phyloP scores from a whole-genome alignment of 1,140 invertebrate genomes.

The Procambarus virginalis region DNA sequence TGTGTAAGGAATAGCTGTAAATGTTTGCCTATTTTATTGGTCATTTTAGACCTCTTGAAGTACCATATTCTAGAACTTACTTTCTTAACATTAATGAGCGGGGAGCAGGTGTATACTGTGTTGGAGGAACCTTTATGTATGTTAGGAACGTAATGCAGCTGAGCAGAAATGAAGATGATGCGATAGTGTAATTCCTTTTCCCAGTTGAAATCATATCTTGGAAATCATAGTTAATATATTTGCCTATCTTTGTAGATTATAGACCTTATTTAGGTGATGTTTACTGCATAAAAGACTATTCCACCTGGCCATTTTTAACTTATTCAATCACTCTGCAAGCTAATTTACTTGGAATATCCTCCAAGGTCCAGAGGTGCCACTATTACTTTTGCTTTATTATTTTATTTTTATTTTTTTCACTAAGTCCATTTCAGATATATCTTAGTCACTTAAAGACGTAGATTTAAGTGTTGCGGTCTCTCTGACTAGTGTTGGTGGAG shows the following conservation, averaged over 20 bases:
- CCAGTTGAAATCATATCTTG: neutral
- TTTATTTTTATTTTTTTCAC: neutral
- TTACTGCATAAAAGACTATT: neutral
- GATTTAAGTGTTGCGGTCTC: slow-evolving; percentile 8
- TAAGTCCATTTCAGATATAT: slow-evolving; percentile 27
- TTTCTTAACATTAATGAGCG: neutral
- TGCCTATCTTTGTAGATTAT: slow-evolving; percentile 9
- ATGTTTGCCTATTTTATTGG: neutral
- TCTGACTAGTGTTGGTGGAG: neutral
- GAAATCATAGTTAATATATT: neutral
- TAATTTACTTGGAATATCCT: neutral
- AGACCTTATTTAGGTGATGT: neutral
- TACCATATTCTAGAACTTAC: neutral
- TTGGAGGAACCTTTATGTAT: neutral
- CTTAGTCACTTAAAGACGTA: slow-evolving; percentile 11
- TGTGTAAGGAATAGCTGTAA: neutral
- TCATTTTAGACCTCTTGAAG: neutral
- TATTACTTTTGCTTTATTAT: neutral
- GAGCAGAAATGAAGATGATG: neutral
- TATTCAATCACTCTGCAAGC: neutral
- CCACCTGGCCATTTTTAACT: neutral
- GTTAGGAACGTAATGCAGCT: neutral
- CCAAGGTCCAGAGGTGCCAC: slow-evolving; percentile 28
- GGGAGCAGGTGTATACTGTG: neutral
- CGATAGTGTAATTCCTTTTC: neutral